Conservation (phyloP, 2,113 vertebrate genomes). For the Ictidomys tridecemlineatus region DNA sequence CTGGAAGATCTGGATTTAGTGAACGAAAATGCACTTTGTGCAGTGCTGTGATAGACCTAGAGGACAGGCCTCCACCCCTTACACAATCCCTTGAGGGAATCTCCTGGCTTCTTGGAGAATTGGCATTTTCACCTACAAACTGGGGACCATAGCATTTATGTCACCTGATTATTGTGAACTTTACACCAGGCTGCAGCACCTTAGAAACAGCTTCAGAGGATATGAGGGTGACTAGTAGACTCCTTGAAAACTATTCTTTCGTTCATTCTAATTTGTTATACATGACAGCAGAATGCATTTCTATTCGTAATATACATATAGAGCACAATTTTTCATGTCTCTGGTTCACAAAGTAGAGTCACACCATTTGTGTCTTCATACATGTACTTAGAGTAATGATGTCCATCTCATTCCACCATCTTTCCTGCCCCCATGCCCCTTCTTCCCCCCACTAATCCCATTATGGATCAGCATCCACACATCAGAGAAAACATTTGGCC, state of each 20-base stretch:
- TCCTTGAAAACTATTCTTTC: not conserved
- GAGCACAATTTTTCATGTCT: too few species aligned
- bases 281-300: too few species aligned
- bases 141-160: not conserved
- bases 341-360: too few species aligned
- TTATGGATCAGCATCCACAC: too few species aligned
- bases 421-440: too few species aligned
- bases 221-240: not conserved
- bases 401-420: too few species aligned
- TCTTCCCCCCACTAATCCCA: too few species aligned
- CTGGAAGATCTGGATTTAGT: not conserved
- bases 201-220: not conserved
- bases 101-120: not conserved
- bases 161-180: not conserved
- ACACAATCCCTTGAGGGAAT: not conserved
- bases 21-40: not conserved
- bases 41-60: not conserved
- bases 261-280: too few species aligned
- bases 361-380: too few species aligned
- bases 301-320: too few species aligned
- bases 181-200: not conserved
- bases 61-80: not conserved
- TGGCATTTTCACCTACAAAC: not conserved
- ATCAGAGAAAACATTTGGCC: too few species aligned
- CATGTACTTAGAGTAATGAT: too few species aligned